Evolutionary conservation across 2,888 invertebrate species (phyloP), one percentile per base, ranked within the genome.

Genomic region (Linnaemya vulpina): DNA sequence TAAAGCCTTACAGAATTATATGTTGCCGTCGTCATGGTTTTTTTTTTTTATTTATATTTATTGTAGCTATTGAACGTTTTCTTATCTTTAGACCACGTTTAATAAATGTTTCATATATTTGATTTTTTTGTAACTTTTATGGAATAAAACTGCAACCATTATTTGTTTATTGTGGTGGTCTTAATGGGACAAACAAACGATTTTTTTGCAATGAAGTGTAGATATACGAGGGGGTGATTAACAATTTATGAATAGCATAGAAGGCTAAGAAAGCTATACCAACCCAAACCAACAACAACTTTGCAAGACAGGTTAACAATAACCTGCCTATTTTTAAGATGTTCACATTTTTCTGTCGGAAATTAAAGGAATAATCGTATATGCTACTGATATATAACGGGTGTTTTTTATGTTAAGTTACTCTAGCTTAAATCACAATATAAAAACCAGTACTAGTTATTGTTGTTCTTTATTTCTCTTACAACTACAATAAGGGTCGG

Each of bases 51-150:
- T 40, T 40, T 40, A 1, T 40, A 11, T 11, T 40, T 40, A 10
- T 40, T 60, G 17, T 79, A 20, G 46, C 25, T 62, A n/a, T 38
- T 22, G 35, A 35, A 55, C 25, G 38, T 20, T 46, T 55, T 58
- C 70, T 85, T 85, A 85, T 85, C 81, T 85, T 22, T 5, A 78
- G 70, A 58, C 77, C 58, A 82, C 82, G 70, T 80, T 80, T 70
- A 75, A 78, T 84, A 81, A 73, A 75, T 63, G 55, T 78, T 70
- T 77, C 63, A 68, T 75, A 58, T 68, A 58, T 74, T 74, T 74
- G 51, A 35, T 68, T 40, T 53, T 68, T 68, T 70, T 43, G 53
- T 11, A 11, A n/a, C 46, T 58, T 65, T 73, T 46, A 71, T 63
- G 46, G 35, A 70, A 81, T 25, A 68, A 84, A 81, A 68, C n/a